Percentiles rank a stretch among this genome's conserved stretches.
Evolutionary conservation across 2,888 invertebrate genomes (phyloP).

Genomic region (Aspidiotus rigidus): DNA sequence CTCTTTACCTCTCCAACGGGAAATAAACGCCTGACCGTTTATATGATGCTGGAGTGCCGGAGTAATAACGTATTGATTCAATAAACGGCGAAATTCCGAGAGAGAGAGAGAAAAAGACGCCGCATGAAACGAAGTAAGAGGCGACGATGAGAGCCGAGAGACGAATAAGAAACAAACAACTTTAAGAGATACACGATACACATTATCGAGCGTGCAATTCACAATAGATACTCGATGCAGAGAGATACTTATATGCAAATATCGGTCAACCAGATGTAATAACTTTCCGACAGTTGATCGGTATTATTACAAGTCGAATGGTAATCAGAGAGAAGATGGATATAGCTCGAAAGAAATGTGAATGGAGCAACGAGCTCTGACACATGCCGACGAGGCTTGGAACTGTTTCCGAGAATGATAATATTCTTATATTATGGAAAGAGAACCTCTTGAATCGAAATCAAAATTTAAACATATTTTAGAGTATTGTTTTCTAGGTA

Average conservation of each 20-base stretch:
- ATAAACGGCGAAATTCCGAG: background rate
- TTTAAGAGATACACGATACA: conserved; percentile 27
- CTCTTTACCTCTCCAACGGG: conserved; percentile 1
- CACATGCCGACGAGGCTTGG: no score
- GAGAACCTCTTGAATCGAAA: no score
- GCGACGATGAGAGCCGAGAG: background rate
- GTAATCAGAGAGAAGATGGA: conserved; percentile 10
- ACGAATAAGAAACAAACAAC: conserved; percentile 18
- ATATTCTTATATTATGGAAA: no score
- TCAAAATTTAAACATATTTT: no score
- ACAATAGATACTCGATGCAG: conserved; percentile 22
- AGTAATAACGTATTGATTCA: conserved; percentile 15
- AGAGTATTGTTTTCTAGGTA: no score
- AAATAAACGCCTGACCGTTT: conserved; percentile 19
- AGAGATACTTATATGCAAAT: conserved; percentile 30
- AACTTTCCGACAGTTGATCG: conserved; percentile 25
- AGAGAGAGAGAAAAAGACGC: conserved; percentile 9
- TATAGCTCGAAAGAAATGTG: no score
- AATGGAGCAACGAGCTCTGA: no score
- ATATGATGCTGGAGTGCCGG: conserved; percentile 5
- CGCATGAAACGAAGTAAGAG: no score
- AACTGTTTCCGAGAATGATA: no score
- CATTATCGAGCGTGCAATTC: conserved; percentile 24
- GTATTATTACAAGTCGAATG: conserved; percentile 21
- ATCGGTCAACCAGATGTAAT: conserved; percentile 29